Evolutionary conservation across 2,888 invertebrate species (phyloP).

Genomic region (Latrodectus elegans): DNA sequence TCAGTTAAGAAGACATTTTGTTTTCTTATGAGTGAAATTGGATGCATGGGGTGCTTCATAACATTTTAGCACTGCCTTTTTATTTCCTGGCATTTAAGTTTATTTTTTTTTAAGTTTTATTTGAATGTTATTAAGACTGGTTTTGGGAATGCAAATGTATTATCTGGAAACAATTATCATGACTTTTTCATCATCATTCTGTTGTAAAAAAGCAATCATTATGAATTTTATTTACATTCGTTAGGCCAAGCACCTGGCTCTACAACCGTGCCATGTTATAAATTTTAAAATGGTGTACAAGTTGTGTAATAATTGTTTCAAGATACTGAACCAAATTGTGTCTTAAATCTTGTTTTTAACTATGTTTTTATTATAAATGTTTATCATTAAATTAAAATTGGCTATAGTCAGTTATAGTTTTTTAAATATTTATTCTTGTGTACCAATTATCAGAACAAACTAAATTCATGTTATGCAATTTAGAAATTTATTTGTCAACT

Average conservation of each 20-base stretch:
- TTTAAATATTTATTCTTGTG: not conserved
- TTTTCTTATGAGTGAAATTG: too few relatives aligned
- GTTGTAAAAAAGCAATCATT: not conserved
- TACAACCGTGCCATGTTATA: not conserved
- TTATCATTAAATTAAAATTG: not conserved
- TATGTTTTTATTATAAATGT: slow-evolving; percentile 1
- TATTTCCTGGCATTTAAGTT: too few relatives aligned
- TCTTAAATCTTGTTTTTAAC: not conserved
- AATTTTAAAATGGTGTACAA: not conserved
- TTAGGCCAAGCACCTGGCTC: not conserved
- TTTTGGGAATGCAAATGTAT: not conserved
- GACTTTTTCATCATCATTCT: not conserved
- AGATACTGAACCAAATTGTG: slow-evolving; percentile 3
- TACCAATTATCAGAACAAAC: slow-evolving; percentile 1
- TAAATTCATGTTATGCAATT: slow-evolving; percentile 33
- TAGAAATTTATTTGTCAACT: slow-evolving; percentile 41
- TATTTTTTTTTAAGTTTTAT: not conserved
- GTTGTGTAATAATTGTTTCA: not conserved
- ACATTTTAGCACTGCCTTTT: too few relatives aligned
- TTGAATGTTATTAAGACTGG: not conserved
- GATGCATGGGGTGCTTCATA: too few relatives aligned
- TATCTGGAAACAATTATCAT: slow-evolving; percentile 5
- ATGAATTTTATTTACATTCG: not conserved
- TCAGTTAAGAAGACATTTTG: too few relatives aligned
- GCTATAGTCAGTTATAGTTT: not conserved